phyloP scores from a whole-genome alignment of 2,888 invertebrate species.

The Dione juno region DNA sequence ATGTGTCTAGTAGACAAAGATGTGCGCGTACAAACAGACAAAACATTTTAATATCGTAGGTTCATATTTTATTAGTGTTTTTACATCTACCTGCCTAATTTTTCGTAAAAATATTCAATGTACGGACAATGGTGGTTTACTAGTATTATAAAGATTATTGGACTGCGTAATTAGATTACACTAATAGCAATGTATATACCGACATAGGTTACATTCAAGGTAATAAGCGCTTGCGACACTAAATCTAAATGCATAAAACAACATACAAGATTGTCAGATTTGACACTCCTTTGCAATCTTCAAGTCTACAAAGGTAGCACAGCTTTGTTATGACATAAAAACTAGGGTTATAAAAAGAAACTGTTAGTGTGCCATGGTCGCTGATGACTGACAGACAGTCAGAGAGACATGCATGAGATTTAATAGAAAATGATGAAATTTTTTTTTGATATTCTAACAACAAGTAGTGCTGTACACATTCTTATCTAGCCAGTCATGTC shows the following conservation, averaged over 20 bases:
- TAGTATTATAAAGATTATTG: too few relatives aligned
- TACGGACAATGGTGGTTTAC: too few relatives aligned
- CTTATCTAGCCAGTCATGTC: background rate
- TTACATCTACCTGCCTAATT: too few relatives aligned
- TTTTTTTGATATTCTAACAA: slow-evolving; percentile 12
- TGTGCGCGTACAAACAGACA: too few relatives aligned
- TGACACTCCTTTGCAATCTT: slow-evolving; percentile 35
- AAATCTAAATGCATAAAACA: slow-evolving; percentile 27
- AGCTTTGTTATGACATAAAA: slow-evolving; percentile 22
- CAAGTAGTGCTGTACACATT: background rate
- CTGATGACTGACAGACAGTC: too few relatives aligned
- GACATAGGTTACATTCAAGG: slow-evolving; percentile 33
- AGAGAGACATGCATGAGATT: background rate
- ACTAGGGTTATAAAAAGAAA: slow-evolving; percentile 2
- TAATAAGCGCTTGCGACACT: slow-evolving; percentile 37
- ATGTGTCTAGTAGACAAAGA: too few relatives aligned
- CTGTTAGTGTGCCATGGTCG: slow-evolving; percentile 10
- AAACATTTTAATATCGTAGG: too few relatives aligned
- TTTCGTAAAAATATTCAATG: too few relatives aligned
- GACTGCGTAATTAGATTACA: too few relatives aligned
- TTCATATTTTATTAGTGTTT: too few relatives aligned
- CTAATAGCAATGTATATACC: background rate
- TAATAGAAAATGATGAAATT: slow-evolving; percentile 1
- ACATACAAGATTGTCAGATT: slow-evolving; percentile 41
- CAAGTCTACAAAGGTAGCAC: slow-evolving; percentile 29